Evolutionary conservation across 2,888 invertebrate genomes (phyloP), one percentile per base, ranked within the genome.

Genomic region (Geophilus truncorum): DNA sequence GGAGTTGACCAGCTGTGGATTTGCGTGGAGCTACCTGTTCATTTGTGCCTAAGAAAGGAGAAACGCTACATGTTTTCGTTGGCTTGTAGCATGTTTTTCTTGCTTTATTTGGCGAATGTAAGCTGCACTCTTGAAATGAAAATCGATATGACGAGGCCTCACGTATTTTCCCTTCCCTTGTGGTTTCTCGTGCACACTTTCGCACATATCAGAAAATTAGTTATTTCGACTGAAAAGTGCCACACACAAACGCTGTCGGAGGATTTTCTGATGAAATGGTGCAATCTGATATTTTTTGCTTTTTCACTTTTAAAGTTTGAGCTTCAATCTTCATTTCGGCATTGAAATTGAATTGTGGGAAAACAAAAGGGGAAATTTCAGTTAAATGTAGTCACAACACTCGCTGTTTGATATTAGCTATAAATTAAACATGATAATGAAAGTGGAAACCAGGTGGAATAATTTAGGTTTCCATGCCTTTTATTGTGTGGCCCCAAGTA

Each of bases 61-160:
- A 5, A 62, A 62, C 7, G 62, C 25, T 62, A 28, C 62, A 23
- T 62, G 62, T 62, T 62, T 62, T 23, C 25, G 62, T 28, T 62
- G 6, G 62, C 28, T 7, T 23, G 62, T 28, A 62, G 62, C 62
- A 62, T 62, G 62, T 62, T 62, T 62, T 62, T 25, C 62, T 23
- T 25, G 62, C 62, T 62, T 28, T 62, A 62, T 62, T 62, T 23
- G 62, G 2, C 23, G 62, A 25, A 25, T 45, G 15, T 62, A 62
- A 62, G 62, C 23, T 62, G 62, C 62, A 62, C 62, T 62, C 62
- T 62, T 62, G 62, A 62, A 62, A 62, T 62, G 62, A 62, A 62
- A 62, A 62, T 62, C 62, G 62, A 62, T 62, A 62, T 62, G 25
- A 62, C 62, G 28, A 62, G 45, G 62, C 23, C 62, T 62, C 62